phyloP scores from a whole-genome alignment of 2,113 vertebrate genomes.

The Turdus rufiventris region DNA sequence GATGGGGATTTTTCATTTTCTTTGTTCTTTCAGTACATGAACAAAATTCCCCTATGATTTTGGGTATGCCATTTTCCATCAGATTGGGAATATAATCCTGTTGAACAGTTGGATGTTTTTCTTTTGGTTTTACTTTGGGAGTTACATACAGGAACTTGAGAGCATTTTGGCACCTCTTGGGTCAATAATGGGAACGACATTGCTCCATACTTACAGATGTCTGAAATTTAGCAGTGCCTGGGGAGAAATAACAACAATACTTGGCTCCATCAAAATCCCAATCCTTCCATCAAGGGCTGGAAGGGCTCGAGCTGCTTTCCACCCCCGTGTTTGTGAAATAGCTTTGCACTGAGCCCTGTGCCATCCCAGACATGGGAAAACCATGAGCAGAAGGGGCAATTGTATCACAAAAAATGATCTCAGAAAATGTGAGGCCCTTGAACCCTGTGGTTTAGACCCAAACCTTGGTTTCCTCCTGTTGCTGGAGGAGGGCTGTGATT shows the following conservation, averaged over 20 bases:
- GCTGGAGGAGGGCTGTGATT: background rate
- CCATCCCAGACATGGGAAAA: too few species aligned
- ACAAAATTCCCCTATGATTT: background rate
- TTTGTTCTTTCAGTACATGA: background rate
- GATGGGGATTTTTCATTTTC: background rate
- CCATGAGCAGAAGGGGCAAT: background rate
- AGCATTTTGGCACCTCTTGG: background rate
- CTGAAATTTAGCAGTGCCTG: background rate
- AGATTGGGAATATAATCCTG: background rate
- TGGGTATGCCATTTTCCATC: background rate
- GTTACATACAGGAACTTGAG: background rate
- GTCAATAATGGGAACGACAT: background rate
- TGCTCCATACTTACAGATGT: background rate
- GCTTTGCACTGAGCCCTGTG: background rate
- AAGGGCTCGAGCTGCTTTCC: background rate
- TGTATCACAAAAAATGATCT: background rate
- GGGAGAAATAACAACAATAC: background rate
- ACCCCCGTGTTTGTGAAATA: rapidly evolving
- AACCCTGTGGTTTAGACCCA: background rate
- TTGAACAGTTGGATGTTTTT: background rate
- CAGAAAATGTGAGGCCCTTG: background rate
- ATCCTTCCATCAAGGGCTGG: background rate
- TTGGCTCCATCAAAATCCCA: background rate
- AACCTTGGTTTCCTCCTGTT: background rate
- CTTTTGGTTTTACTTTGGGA: background rate